Conservation (phyloP, 2,113 vertebrate species). For the Pollachius pollachius region DNA sequence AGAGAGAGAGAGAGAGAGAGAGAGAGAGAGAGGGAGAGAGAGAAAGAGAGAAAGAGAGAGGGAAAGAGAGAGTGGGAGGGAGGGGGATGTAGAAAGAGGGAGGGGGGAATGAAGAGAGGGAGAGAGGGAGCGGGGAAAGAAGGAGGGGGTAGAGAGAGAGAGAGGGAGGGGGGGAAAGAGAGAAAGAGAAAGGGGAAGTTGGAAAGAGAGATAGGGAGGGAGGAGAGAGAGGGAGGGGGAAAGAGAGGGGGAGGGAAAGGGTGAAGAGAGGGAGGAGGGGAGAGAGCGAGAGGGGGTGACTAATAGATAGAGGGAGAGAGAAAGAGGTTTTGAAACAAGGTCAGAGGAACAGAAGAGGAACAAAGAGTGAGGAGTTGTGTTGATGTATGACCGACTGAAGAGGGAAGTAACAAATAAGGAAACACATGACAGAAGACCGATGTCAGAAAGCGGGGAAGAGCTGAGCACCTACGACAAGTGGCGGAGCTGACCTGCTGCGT, state of each 20-base stretch:
- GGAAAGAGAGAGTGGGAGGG: neutral
- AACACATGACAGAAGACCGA: constrained; percentile 39
- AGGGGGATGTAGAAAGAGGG: neutral
- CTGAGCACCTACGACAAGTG: constrained; percentile 13
- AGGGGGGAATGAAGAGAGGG: neutral
- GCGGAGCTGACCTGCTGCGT: neutral
- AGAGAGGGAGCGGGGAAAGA: too few species aligned
- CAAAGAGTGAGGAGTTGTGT: constrained; percentile 69
- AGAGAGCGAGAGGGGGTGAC: constrained; percentile 29
- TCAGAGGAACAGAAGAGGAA: constrained; percentile 50
- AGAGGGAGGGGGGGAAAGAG: neutral
- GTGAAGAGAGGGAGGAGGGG: too few species aligned
- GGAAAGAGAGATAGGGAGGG: too few species aligned
- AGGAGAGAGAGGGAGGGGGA: too few species aligned
- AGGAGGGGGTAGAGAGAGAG: too few species aligned
- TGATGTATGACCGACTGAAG: constrained; percentile 51
- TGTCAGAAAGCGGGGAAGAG: constrained; percentile 42
- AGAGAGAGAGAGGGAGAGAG: too few species aligned
- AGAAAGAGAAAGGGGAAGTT: neutral
- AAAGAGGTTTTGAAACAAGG: neutral
- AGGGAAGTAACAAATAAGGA: constrained; percentile 15
- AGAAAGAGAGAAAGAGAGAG: constrained; percentile 23
- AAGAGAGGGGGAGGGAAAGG: too few species aligned
- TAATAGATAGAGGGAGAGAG: constrained; percentile 21
- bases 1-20: too few species aligned